These are phyloP conservation scores for Drosophila kurseongensis DNA, from an alignment of 1,140 invertebrate species.

Conservation along the genomic window DNA sequence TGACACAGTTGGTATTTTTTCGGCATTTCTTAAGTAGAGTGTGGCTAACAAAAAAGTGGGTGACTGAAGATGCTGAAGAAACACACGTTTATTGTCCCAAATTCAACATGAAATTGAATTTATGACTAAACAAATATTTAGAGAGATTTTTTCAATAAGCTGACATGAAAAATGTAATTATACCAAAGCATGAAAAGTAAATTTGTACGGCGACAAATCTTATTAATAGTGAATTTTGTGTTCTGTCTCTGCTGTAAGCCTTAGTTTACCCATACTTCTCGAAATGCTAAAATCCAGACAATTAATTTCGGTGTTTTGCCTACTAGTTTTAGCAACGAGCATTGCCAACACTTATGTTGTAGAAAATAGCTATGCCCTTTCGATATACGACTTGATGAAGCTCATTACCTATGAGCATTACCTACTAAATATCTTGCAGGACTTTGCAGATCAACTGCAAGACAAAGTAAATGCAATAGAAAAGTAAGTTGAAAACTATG, in stretches of 20 bases:
- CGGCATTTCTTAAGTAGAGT: slow-evolving; percentile 4
- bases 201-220: background rate
- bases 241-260: background rate
- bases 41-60: slow-evolving; percentile 7
- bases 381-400: background rate
- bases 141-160: background rate
- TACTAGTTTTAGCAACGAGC: background rate
- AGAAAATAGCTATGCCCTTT: slow-evolving; percentile 1
- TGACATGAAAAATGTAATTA: background rate
- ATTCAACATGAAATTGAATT: background rate
- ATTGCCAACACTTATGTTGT: background rate
- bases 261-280: background rate
- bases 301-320: background rate
- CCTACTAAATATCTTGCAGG: background rate
- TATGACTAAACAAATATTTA: background rate
- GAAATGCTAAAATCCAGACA: background rate
- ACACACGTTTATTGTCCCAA: background rate
- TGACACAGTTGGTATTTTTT: slow-evolving; percentile 47
- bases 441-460: background rate
- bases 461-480: background rate
- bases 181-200: background rate
- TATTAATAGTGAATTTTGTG: background rate
- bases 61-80: slow-evolving; percentile 1
- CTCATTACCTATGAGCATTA: background rate
- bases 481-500: background rate